Percentiles rank a stretch among this genome's conserved stretches.
These are phyloP conservation scores for Cactoblastis cactorum DNA, from an alignment of 2,888 invertebrate genomes.

Conservation along the genomic window DNA sequence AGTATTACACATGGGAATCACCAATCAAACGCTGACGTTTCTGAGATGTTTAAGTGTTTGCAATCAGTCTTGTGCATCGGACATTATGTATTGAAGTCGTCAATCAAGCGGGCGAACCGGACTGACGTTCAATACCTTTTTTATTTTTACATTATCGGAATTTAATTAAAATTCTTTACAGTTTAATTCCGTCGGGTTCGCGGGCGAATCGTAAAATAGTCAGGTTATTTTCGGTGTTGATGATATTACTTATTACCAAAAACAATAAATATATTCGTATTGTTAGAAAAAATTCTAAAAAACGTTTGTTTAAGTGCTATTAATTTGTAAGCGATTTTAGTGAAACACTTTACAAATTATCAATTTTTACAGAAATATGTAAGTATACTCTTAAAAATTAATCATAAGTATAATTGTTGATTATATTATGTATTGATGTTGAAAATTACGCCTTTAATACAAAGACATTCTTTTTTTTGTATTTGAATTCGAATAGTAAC, in stretches of 20 bases:
- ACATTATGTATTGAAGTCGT: conserved; percentile 56
- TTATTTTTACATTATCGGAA: conserved; percentile 53
- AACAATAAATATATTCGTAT: conserved; percentile 20
- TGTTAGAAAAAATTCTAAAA: conserved; percentile 18
- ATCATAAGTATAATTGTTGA: too few relatives aligned
- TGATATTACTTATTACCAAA: conserved; percentile 18
- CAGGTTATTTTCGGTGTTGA: conserved; percentile 19
- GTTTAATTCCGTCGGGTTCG: conserved; percentile 15
- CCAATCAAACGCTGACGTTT: conserved; percentile 74
- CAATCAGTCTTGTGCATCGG: conserved; percentile 58
- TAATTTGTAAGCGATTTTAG: too few relatives aligned
- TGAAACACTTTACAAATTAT: too few relatives aligned
- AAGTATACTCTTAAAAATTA: too few relatives aligned
- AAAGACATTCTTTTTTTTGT: too few relatives aligned
- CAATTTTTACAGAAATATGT: too few relatives aligned
- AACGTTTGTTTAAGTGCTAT: too few relatives aligned
- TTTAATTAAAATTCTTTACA: conserved; percentile 55
- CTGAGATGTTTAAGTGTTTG: conserved; percentile 55
- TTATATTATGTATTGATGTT: too few relatives aligned
- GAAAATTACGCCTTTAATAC: too few relatives aligned
- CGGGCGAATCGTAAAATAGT: conserved; percentile 24
- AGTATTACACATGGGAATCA: conserved; percentile 78
- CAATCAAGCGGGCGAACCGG: conserved; percentile 49
- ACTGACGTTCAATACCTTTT: conserved; percentile 43
- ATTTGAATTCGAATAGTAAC: too few relatives aligned